Percentiles rank a stretch among this genome's conserved stretches.
Conservation (phyloP, 2,797 vertebrate genomes). For the Eospalax fontanierii region DNA sequence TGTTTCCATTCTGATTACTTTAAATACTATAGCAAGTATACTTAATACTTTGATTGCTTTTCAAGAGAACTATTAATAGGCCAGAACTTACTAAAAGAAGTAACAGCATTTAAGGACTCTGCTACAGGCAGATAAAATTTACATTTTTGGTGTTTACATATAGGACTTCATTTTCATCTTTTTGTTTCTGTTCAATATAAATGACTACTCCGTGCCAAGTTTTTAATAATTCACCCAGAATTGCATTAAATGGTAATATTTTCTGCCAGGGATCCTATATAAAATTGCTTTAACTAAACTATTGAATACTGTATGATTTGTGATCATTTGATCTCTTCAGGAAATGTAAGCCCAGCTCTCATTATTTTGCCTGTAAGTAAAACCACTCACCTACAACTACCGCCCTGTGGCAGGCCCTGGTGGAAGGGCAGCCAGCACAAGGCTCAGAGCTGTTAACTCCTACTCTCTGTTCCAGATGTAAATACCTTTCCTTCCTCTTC, state of each 20-base stretch:
- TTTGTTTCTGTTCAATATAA: slow-evolving; percentile 57
- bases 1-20: slow-evolving; percentile 62
- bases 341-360: background rate
- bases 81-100: slow-evolving; percentile 55
- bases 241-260: background rate
- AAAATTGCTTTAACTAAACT: slow-evolving; percentile 56
- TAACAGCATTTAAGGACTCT: slow-evolving; percentile 28
- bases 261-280: background rate
- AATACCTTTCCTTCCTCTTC: background rate
- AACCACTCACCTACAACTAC: no score
- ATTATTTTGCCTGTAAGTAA: background rate
- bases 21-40: background rate
- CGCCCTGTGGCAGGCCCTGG: no score
- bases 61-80: slow-evolving; percentile 39
- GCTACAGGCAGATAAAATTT: slow-evolving; percentile 61
- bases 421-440: no score
- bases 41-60: slow-evolving; percentile 38
- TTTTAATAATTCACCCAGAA: slow-evolving; percentile 65
- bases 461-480: background rate
- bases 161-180: slow-evolving; percentile 47
- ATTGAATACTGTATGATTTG: slow-evolving; percentile 36
- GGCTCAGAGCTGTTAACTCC: background rate
- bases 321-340: slow-evolving; percentile 54
- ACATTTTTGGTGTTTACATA: slow-evolving; percentile 64
- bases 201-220: slow-evolving; percentile 54